These are phyloP conservation scores for Beris chalybata DNA, from an alignment of 2,888 invertebrate species.

Conservation along the genomic window DNA sequence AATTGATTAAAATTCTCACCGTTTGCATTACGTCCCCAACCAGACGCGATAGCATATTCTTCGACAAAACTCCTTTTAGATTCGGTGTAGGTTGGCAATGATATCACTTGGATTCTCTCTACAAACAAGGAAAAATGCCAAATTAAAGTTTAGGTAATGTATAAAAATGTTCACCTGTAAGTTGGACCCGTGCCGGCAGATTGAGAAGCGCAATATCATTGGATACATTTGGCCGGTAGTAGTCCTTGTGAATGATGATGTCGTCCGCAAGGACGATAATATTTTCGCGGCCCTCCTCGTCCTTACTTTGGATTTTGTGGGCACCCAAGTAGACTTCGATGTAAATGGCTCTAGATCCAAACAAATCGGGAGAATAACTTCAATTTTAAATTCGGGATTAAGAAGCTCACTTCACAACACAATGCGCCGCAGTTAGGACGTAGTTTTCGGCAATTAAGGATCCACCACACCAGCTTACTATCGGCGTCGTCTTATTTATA, in stretches of 20 bases:
- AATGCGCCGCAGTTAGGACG: slow-evolving; percentile 34
- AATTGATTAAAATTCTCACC: slow-evolving; percentile 37
- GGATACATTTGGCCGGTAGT: slow-evolving; percentile 52
- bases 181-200: slow-evolving; percentile 48
- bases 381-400: background rate
- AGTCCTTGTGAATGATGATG: slow-evolving; percentile 52
- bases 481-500: background rate
- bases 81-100: slow-evolving; percentile 51
- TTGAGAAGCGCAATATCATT: slow-evolving; percentile 53
- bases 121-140: slow-evolving; percentile 31
- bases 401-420: background rate
- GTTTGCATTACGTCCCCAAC: slow-evolving; percentile 49
- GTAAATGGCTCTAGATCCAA: background rate
- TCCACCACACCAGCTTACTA: slow-evolving; percentile 26
- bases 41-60: slow-evolving; percentile 45
- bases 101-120: slow-evolving; percentile 56
- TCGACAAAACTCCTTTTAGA: slow-evolving; percentile 46
- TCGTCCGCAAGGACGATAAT: slow-evolving; percentile 49
- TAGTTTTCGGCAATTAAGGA: slow-evolving; percentile 29
- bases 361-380: background rate
- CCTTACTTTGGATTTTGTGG: slow-evolving; percentile 51
- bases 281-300: slow-evolving; percentile 54
- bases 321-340: slow-evolving; percentile 51
- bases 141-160: background rate
- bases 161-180: slow-evolving; percentile 46